phyloP scores from a whole-genome alignment of 2,113 vertebrate genomes.

The Irena cyanogastra region DNA sequence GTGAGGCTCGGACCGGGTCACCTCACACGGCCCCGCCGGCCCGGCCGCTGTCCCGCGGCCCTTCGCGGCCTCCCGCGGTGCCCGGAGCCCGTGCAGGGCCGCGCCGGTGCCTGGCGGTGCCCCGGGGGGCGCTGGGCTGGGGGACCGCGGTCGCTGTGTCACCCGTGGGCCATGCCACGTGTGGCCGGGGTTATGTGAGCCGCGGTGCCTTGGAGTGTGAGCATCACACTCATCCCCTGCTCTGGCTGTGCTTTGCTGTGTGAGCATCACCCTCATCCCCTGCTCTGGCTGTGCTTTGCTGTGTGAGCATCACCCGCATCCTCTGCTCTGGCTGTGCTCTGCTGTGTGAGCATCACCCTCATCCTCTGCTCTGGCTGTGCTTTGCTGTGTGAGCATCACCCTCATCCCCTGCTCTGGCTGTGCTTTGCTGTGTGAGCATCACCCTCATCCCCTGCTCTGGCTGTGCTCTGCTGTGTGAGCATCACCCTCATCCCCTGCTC shows the following conservation, averaged over 20 bases:
- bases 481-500: no score
- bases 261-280: neutral
- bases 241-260: neutral
- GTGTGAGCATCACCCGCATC: neutral
- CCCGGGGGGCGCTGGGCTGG: neutral
- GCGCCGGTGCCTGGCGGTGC: neutral
- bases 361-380: no score
- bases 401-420: no score
- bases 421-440: neutral
- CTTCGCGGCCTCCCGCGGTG: neutral
- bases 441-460: neutral
- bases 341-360: neutral
- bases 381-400: neutral
- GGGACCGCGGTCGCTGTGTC: neutral
- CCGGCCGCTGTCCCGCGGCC: neutral
- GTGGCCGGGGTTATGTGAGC: neutral
- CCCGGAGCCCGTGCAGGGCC: neutral
- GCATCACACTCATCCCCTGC: neutral
- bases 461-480: no score
- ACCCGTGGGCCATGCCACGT: rapidly evolving
- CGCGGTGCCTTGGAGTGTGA: neutral
- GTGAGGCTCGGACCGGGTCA: conserved; percentile 57
- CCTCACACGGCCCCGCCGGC: neutral
- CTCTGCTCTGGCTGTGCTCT: rapidly evolving
- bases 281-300: rapidly evolving